Base-by-base conservation (phyloP, 2,113 vertebrate species). In the Pseudorectes ferrugineus region DNA sequence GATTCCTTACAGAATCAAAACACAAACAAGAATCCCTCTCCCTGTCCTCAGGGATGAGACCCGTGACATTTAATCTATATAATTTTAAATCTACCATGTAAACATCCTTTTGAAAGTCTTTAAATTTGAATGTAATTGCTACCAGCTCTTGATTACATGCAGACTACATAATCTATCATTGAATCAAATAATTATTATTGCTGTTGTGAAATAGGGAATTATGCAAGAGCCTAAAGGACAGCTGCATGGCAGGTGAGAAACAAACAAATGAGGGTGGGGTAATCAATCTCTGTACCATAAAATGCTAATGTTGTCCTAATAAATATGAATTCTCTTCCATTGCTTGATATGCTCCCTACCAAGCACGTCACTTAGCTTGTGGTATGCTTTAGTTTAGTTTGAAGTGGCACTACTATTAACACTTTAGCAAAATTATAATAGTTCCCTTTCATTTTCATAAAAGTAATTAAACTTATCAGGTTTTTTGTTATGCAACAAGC, bases 391-490 rank as follows among this genome's bases (percentile, higher is more conserved):
- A 82, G 49, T 84, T 96, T 78, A 52, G 72, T 92, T 92, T 96
- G 58, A 97, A 95, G 67, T 94, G 65, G 51, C 68, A 89, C 88
- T 85, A 55, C 15, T n/a, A 66, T 92, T 85, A 96, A 28, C 23
- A 29, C 10, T 89, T 81, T 63, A 74, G 33, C 40, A 94, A 96
- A 93, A 74, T 76, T 93, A 79, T 85, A 84, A 89, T 61, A 58
- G 13, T 80, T 96, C 33, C 52, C 77, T 75, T 97, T 97, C 23
- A 93, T 97, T 98, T 97, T 97, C 91, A 93, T 95, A 88, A 96
- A 98, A 95, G 68, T 89, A 96, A 97, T 97, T 93, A 97, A 96
- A 96, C 11, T 95, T 85, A 96, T 81, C 62, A 43, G 36, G 70
- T 94, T 96, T 92, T 84, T 79, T 96, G 40, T 87, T 97, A 82